Evolutionary conservation across 1,140 invertebrate species (phyloP), one percentile per base, ranked within the genome.

Genomic region (Daktulosphaira vitifoliae): DNA sequence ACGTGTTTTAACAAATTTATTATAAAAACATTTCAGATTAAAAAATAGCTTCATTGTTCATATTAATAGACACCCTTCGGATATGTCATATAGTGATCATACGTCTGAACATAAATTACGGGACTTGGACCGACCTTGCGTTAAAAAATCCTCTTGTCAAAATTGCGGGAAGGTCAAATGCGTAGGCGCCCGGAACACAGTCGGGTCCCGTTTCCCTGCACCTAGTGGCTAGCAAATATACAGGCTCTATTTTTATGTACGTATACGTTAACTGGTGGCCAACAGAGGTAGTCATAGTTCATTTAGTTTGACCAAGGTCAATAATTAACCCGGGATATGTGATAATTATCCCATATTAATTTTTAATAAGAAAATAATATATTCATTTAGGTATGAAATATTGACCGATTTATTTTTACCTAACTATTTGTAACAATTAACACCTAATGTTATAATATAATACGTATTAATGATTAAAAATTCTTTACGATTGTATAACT

Each of bases 301-400:
- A 26, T 62, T 62, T 29, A 23, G n/a, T 44, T 59, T 46, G 56
- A 18, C 56, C 42, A 39, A 62, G 56, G 56, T 62, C 56, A 62
- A 62, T n/a, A 5, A 48, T 49, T 49, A 49, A 26, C 13, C 48
- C 29, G 29, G 29, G 29, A 5, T 11, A 33, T 6, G 29, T 33
- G 29, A 33, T 33, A 33, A 11, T 33, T 33, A n/a, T n/a, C n/a
- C n/a, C n/a, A n/a, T n/a, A n/a, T n/a, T n/a, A n/a, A n/a, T n/a
- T n/a, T n/a, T n/a, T n/a, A n/a, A n/a, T n/a, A n/a, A n/a, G n/a
- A n/a, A n/a, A n/a, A n/a, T n/a, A n/a, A n/a, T n/a, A n/a, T n/a
- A n/a, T n/a, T n/a, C n/a, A n/a, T n/a, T n/a, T n/a, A n/a, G n/a
- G n/a, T n/a, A n/a, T n/a, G n/a, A n/a, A n/a, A n/a, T n/a, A n/a